Evolutionary conservation across 92 coral and sea anemone genomes (phyloP), one percentile per base, ranked within the genome.

Genomic region (Palythoa grandiflora): DNA sequence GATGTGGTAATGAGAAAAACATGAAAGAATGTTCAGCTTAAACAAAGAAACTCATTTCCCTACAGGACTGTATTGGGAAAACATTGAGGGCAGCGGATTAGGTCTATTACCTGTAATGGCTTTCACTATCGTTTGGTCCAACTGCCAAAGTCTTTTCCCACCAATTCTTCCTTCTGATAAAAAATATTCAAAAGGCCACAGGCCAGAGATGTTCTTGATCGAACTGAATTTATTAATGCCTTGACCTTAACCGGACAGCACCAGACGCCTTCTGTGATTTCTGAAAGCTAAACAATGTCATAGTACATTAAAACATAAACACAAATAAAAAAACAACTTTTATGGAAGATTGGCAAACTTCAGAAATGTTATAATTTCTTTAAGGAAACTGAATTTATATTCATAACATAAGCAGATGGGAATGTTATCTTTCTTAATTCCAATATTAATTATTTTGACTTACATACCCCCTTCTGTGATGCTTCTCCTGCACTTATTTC

Each of bases 181-280:
- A 73, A 85, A 1, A 85, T 20, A 21, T n/a, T 21, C 3, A 85
- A 53, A 0, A 85, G 5, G 8, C 53, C 71, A 73, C 80, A 85
- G 53, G 88, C 88, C 0, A 85, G 68, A 2, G 80, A 53, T 8
- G 39, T 85, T 14, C 72, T 52, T 6, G 71, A 52, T 15, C 2
- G 28, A 0, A 53, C 66, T 6, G 88, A 72, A 36, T 73, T 73
- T 8, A 85, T 85, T 5, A 72, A 38, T 0, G 80, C 71, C 19
- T 85, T 85, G 1, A 85, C 88, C 37, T 36, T 85, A 5, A 85
- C 80, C 2, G 81, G 80, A 14, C 88, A 85, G 28, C 88, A 85
- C 88, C 88, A 85, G 9, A 85, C 80, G 28, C 88, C 88, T 21
- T 85, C 20, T 38, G 88, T 79, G 14, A 73, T 85, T 85, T 85